Conservation (phyloP, 2,113 vertebrate genomes). For the Empidonax traillii region DNA sequence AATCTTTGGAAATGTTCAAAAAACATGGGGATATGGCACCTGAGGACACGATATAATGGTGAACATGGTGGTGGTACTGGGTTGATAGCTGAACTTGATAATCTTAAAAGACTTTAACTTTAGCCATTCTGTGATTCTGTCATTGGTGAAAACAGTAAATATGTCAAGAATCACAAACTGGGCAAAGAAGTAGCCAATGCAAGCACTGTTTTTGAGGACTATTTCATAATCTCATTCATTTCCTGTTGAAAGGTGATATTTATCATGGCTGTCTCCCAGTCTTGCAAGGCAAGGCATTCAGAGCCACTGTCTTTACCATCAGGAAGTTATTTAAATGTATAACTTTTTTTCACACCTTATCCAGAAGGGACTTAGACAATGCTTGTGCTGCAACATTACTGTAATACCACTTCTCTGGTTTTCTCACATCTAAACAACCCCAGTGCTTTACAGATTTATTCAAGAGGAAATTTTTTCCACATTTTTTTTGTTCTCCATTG, state of each 20-base stretch:
- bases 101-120: not conserved
- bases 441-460: not conserved
- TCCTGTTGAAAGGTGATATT: not conserved
- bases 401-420: not conserved
- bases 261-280: not conserved
- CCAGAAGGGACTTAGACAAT: not conserved
- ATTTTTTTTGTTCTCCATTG: not conserved
- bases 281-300: not conserved
- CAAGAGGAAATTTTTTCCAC: not conserved
- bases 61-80: not conserved
- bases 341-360: not conserved
- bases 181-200: not conserved
- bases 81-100: not conserved
- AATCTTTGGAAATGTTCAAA: not conserved
- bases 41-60: not conserved
- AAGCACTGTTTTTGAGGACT: not conserved
- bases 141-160: not conserved
- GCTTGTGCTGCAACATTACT: not conserved
- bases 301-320: not conserved
- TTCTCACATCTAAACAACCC: not conserved
- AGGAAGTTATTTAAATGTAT: not conserved
- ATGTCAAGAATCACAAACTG: not conserved
- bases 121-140: not conserved
- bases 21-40: not conserved
- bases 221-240: not conserved